Conservation (phyloP, 2,888 invertebrate species). For the Laspeyria flexula region DNA sequence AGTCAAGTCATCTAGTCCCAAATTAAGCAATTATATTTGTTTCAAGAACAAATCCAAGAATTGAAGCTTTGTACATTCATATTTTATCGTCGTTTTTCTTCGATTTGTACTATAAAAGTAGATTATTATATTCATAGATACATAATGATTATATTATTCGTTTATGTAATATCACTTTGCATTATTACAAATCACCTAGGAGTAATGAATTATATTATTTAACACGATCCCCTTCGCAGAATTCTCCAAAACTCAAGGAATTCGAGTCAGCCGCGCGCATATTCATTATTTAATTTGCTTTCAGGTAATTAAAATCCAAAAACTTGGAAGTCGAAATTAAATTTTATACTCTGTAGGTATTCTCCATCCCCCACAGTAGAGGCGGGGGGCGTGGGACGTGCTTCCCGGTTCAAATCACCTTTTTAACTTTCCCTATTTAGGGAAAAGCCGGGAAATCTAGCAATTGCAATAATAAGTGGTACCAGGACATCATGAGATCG, state of each 20-base stretch:
- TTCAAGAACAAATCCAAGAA: no score
- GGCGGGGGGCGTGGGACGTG: constrained; percentile 67
- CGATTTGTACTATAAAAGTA: no score
- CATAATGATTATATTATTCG: no score
- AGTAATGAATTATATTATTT: constrained; percentile 55
- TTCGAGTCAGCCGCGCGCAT: constrained; percentile 47
- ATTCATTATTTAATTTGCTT: constrained; percentile 80
- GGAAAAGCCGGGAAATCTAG: constrained; percentile 75
- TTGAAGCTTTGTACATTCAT: no score
- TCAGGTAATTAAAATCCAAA: constrained; percentile 85
- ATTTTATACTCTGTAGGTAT: constrained; percentile 69
- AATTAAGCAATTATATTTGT: no score
- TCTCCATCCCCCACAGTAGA: constrained; percentile 36
- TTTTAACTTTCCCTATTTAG: constrained; percentile 86
- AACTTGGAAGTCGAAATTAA: constrained; percentile 81
- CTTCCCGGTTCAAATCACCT: constrained; percentile 78
- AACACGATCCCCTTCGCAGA: constrained; percentile 31
- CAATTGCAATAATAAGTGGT: constrained; percentile 80
- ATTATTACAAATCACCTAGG: constrained; percentile 47
- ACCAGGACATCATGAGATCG: constrained; percentile 71
- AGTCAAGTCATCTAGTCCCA: no score
- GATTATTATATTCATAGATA: no score
- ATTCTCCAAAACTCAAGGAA: constrained; percentile 48
- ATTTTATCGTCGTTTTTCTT: no score
- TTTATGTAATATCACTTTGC: constrained; percentile 31